Evolutionary conservation across 1,140 invertebrate genomes (phyloP), one percentile per base, ranked within the genome.

Genomic region (Anoplophora glabripennis): DNA sequence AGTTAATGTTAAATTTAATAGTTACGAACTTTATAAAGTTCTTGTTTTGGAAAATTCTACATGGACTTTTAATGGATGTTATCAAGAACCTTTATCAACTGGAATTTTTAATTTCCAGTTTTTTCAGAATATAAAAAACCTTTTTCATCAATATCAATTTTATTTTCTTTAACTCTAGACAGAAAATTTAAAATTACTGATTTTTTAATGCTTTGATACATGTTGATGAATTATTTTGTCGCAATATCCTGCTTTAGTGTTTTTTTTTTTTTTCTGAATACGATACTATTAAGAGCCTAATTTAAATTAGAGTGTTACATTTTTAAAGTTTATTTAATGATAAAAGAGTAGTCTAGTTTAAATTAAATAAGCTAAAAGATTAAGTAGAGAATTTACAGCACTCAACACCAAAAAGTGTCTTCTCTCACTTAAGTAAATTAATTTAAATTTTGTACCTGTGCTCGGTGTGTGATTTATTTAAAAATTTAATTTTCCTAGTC

Each of bases 361-460:
- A 42, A 9, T 14, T 44, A 17, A 33, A 53, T 17, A 12, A 17
- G 14, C 35, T 12, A 53, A 54, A 21, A 44, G 38, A 41, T 12
- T 41, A 8, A 34, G n/a, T 33, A n/a, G 4, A 49, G 21, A 11
- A 18, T 4, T 8, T 40, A 53, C 10, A 47, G 47, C 57, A 54
- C 54, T 59, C 41, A 66, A 67, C 66, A 72, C 67, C 72, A 72
- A 66, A 60, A 72, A 71, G 70, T 73, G 70, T 73, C 70, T 73
- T 73, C 70, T 73, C 70, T 72, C 33, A 34, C 44, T 57, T 51
- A 28, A 53, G 21, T 47, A 57, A 21, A 63, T 48, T 41, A 52
- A 40, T 54, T 48, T n/a, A 55, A 54, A 59, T 64, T 65, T 63
- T 54, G 64, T 69, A 69, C 62, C 64, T 69, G 63, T 60, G 46